Conservation (phyloP, 1,140 invertebrate genomes). For the Diorhabda sublineata region DNA sequence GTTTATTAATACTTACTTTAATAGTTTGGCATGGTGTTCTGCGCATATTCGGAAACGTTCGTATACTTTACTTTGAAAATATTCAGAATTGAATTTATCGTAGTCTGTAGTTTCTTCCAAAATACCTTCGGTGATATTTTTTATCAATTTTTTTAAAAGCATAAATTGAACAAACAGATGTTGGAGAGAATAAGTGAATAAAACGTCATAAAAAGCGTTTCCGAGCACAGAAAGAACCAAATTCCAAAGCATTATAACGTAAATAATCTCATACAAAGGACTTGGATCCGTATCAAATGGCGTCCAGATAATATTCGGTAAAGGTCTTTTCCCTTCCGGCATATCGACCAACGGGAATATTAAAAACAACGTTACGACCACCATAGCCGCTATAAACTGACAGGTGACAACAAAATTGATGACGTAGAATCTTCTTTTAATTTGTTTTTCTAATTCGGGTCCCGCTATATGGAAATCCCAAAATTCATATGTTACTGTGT, state of each 20-base stretch:
- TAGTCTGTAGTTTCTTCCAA: neutral
- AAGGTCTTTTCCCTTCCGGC: constrained; percentile 16
- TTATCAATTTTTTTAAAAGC: constrained; percentile 15
- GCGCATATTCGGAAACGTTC: constrained; percentile 8
- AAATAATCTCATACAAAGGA: constrained; percentile 15
- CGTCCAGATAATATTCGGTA: constrained; percentile 11
- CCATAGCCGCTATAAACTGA: neutral
- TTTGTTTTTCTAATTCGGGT: neutral
- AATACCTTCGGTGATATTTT: constrained; percentile 10
- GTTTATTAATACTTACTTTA: constrained; percentile 10
- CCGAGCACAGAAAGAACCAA: constrained; percentile 11
- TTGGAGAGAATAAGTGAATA: constrained; percentile 6
- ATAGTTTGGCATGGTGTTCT: constrained; percentile 9
- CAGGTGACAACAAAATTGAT: constrained; percentile 8
- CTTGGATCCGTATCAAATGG: constrained; percentile 14
- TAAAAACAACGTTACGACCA: neutral
- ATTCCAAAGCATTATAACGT: constrained; percentile 8
- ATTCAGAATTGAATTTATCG: constrained; percentile 12
- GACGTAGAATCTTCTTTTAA: constrained; percentile 4
- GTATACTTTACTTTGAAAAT: constrained; percentile 8
- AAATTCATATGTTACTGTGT: constrained; percentile 9
- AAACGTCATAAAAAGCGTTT: constrained; percentile 13
- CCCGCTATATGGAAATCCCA: constrained; percentile 15
- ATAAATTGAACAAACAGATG: constrained; percentile 16
- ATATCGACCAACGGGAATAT: constrained; percentile 12